Evolutionary conservation across 2,113 vertebrate genomes (phyloP).

Genomic region (Cathartes aura): DNA sequence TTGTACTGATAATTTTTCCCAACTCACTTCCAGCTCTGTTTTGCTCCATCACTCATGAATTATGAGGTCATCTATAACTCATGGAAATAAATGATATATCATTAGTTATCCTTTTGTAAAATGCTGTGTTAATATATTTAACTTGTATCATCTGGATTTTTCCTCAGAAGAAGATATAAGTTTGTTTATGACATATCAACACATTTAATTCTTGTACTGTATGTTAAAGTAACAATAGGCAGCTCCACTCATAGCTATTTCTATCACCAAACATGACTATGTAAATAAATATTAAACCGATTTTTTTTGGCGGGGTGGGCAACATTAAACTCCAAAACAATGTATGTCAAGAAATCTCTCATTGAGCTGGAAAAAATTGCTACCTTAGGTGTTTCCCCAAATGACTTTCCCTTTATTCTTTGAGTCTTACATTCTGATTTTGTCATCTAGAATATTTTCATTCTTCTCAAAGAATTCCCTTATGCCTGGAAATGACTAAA

Average conservation of each 20-base stretch:
- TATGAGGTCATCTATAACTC: slow-evolving; percentile 4
- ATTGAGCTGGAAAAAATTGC: not conserved
- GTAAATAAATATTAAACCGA: not conserved
- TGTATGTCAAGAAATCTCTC: not conserved
- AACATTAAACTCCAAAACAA: not conserved
- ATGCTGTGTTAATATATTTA: not conserved
- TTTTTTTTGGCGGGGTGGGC: not conserved
- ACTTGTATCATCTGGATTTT: not conserved
- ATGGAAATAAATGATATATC: not conserved
- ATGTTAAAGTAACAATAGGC: not conserved
- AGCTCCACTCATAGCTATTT: not conserved
- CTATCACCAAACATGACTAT: not conserved
- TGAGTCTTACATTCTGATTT: not conserved
- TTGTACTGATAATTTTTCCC: slow-evolving; percentile 20
- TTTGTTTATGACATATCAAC: not conserved
- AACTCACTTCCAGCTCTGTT: not conserved
- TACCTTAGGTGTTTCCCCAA: not conserved
- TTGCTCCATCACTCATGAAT: slow-evolving; percentile 19
- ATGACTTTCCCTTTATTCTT: not conserved
- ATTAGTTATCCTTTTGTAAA: not conserved
- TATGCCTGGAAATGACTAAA: not conserved
- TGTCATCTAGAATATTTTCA: not conserved
- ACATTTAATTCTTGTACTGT: not conserved
- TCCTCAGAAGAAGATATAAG: not conserved
- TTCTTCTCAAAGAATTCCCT: not conserved